Conservation (phyloP, 2,113 vertebrate genomes). For the Spheniscus mendiculus region DNA sequence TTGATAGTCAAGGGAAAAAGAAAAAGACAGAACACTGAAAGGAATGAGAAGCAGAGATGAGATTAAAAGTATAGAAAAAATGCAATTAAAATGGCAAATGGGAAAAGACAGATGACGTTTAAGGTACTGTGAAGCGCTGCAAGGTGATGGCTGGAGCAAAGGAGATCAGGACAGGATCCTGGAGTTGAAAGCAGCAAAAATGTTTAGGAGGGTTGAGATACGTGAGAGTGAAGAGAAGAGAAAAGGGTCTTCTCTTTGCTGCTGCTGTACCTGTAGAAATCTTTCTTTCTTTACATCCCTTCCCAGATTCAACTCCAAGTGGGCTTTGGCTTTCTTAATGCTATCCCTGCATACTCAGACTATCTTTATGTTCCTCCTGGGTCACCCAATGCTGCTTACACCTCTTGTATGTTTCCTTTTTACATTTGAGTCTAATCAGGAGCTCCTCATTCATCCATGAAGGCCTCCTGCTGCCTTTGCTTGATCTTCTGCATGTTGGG, state of each 20-base stretch:
- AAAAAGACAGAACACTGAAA: not conserved
- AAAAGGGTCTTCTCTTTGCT: not conserved
- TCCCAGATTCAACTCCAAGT: not conserved
- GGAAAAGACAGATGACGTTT: not conserved
- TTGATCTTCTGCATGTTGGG: not conserved
- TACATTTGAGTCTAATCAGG: not conserved
- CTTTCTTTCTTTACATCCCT: not conserved
- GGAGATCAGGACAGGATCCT: not conserved
- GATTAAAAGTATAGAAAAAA: not conserved
- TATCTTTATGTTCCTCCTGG: not conserved
- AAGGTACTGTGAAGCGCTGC: not conserved
- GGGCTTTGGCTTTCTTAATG: not conserved
- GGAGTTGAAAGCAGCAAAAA: not conserved
- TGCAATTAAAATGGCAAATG: not conserved
- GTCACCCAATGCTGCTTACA: fast-evolving
- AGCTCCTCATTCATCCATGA: not conserved
- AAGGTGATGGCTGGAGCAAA: not conserved
- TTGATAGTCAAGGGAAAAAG: not conserved
- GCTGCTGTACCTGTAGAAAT: not conserved
- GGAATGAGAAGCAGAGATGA: not conserved
- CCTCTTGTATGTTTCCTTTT: not conserved
- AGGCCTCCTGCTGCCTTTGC: not conserved
- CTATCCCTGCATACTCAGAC: not conserved
- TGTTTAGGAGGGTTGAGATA: not conserved
- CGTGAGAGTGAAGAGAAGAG: not conserved